Percentiles rank a stretch among this genome's conserved stretches.
These are phyloP conservation scores for Lateolabrax maculatus DNA, from an alignment of 2,797 vertebrate species.

Conservation along the genomic window DNA sequence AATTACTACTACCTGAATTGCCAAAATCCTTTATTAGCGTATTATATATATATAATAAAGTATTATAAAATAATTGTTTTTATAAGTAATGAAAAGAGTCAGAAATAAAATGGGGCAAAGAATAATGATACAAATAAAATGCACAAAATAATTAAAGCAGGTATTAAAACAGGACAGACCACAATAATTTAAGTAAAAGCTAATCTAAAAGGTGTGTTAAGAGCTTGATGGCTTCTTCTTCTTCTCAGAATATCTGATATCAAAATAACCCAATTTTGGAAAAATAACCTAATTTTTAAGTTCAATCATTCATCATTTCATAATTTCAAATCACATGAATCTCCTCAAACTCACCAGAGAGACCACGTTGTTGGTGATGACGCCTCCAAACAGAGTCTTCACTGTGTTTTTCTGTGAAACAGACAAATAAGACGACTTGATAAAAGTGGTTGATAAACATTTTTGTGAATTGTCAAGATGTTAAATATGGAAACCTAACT, in stretches of 20 bases:
- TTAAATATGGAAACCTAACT: not conserved
- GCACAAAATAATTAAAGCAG: not conserved
- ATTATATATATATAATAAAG: not conserved
- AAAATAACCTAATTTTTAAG: no score
- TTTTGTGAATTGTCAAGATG: not conserved
- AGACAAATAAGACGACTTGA: not conserved
- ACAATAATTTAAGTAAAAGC: not conserved
- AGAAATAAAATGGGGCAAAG: no score
- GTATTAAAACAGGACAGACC: not conserved
- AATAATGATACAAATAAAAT: not conserved
- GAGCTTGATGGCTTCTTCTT: no score
- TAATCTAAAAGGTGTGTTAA: not conserved
- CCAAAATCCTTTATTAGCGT: not conserved
- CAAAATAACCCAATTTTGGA: not conserved
- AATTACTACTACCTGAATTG: no score
- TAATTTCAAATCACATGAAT: not conserved
- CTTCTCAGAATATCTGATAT: not conserved
- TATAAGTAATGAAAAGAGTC: not conserved
- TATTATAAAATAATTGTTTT: not conserved
- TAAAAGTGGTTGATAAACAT: no score
- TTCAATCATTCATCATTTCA: no score
- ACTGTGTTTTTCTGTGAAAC: constrained; percentile 95
- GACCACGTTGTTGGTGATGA: constrained; percentile 99
- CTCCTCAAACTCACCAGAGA: constrained; percentile 90
- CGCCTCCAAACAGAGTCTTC: constrained; percentile 97